These are phyloP conservation scores for Galerucella calmariensis DNA, from an alignment of 2,888 invertebrate genomes.

Conservation along the genomic window DNA sequence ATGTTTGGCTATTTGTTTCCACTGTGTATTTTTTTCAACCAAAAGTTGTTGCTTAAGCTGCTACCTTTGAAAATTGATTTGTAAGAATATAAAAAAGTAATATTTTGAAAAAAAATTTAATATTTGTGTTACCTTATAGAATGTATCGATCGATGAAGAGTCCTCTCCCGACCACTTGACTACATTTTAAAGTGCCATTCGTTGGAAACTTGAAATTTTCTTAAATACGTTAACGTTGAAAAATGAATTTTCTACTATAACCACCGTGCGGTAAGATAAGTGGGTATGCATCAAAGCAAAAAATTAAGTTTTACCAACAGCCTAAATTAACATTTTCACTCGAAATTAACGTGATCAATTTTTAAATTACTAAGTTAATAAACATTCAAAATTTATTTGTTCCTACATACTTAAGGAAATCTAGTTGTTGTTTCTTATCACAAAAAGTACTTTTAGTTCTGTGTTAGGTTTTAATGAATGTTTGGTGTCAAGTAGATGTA, in stretches of 20 bases:
- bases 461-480: too few relatives aligned
- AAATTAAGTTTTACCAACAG: background rate
- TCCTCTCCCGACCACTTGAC: background rate
- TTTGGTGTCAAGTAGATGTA: too few relatives aligned
- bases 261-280: conserved; percentile 4
- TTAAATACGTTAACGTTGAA: conserved; percentile 30
- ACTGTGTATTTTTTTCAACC: too few relatives aligned
- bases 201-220: conserved; percentile 25
- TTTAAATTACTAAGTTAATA: background rate
- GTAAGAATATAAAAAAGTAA: too few relatives aligned
- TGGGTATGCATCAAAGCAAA: conserved; percentile 10
- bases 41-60: too few relatives aligned
- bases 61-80: too few relatives aligned
- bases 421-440: too few relatives aligned
- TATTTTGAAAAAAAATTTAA: too few relatives aligned
- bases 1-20: too few relatives aligned
- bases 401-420: too few relatives aligned
- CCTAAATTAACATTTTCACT: background rate
- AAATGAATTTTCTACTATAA: conserved; percentile 31
- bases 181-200: background rate
- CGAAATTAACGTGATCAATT: background rate
- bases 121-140: background rate
- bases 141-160: background rate
- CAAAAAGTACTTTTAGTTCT: too few relatives aligned
- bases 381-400: background rate